These are phyloP conservation scores for Zapornia atra DNA, from an alignment of 2,113 vertebrate species.

Conservation along the genomic window DNA sequence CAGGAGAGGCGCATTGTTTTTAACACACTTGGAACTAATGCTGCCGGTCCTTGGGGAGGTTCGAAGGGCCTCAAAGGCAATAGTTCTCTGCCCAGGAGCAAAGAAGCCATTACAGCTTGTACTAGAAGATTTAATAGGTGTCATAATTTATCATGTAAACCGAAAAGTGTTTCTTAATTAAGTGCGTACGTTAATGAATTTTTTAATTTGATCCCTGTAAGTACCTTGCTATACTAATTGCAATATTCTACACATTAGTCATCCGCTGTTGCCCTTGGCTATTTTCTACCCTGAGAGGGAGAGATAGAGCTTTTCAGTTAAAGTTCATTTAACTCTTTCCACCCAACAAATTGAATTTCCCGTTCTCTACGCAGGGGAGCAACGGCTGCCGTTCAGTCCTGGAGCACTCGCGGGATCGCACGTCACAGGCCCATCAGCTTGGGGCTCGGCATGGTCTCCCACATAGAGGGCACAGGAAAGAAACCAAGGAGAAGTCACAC, in stretches of 20 bases:
- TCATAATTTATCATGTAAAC: slow-evolving; percentile 99
- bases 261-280: slow-evolving; percentile 99
- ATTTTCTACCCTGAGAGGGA: slow-evolving; percentile 91
- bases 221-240: slow-evolving; percentile 99
- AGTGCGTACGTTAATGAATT: slow-evolving; percentile 99
- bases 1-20: slow-evolving; percentile 70
- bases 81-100: slow-evolving; percentile 88
- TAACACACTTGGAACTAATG: slow-evolving; percentile 79
- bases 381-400: slow-evolving; percentile 56
- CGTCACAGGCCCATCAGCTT: background rate
- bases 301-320: slow-evolving; percentile 84
- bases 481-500: background rate
- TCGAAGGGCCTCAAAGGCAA: slow-evolving; percentile 86
- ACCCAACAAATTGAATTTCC: slow-evolving; percentile 80
- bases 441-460: background rate
- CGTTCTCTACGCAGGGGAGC: slow-evolving; percentile 44
- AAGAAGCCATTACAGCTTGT: slow-evolving; percentile 93
- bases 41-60: slow-evolving; percentile 82
- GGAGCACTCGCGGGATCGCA: background rate
- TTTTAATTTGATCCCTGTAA: slow-evolving; percentile 99
- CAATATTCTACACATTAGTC: slow-evolving; percentile 99
- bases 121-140: slow-evolving; percentile 99
- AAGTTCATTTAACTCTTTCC: slow-evolving; percentile 94
- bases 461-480: rapidly evolving
- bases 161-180: slow-evolving; percentile 99